Conservation (phyloP, 2,113 vertebrate genomes). For the Cyanoramphus novaezelandiae region DNA sequence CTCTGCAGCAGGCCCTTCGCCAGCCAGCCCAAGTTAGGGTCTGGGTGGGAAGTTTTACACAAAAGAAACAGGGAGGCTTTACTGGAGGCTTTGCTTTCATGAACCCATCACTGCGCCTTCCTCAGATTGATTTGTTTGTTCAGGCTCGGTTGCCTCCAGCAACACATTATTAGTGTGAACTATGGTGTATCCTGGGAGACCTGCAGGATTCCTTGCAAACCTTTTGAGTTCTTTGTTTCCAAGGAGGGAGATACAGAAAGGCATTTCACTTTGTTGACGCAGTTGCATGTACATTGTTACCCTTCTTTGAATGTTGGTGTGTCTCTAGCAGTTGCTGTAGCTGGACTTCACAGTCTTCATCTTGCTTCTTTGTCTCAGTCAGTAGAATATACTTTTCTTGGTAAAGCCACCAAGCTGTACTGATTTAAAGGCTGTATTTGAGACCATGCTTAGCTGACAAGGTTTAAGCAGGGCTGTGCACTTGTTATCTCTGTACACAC, state of each 20-base stretch:
- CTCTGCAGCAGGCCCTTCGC: not conserved
- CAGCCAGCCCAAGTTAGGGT: not conserved
- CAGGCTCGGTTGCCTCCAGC: slow-evolving; percentile 72
- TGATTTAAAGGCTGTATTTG: not conserved
- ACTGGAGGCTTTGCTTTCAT: slow-evolving; percentile 8
- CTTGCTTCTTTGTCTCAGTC: not conserved
- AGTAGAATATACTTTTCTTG: not conserved
- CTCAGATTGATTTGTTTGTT: slow-evolving; percentile 49
- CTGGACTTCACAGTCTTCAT: not conserved
- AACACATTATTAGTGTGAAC: slow-evolving; percentile 63
- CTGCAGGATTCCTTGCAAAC: slow-evolving; percentile 49
- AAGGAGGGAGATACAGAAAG: not conserved
- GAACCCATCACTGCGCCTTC: slow-evolving; percentile 5
- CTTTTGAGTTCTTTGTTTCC: slow-evolving; percentile 42
- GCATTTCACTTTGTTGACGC: slow-evolving; percentile 16
- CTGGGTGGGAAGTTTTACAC: slow-evolving; percentile 31
- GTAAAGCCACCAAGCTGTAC: not conserved
- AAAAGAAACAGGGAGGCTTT: slow-evolving; percentile 11
- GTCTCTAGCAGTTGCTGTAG: not conserved
- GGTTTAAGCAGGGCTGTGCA: not conserved
- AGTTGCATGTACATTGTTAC: not conserved
- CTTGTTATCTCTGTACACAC: not conserved
- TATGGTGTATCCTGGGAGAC: slow-evolving; percentile 70
- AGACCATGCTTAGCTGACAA: not conserved
- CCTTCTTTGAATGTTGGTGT: not conserved